Conservation (phyloP, 2,113 vertebrate species). For the Diadophis punctatus region DNA sequence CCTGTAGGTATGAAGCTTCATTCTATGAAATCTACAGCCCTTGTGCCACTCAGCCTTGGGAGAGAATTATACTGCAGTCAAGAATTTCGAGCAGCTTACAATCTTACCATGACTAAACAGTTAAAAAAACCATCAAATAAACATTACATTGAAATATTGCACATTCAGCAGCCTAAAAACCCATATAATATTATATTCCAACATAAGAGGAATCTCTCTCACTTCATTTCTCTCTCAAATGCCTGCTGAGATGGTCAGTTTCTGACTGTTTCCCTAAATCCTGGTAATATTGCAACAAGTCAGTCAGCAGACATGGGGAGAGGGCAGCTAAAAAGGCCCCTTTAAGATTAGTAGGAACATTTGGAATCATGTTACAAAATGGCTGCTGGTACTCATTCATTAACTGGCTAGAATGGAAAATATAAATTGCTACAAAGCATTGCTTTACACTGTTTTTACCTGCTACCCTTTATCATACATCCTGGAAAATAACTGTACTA, state of each 20-base stretch:
- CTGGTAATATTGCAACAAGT: not conserved
- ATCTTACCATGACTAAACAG: not conserved
- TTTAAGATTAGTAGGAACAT: not conserved
- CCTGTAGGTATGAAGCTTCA: fast-evolving
- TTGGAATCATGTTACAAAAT: not conserved
- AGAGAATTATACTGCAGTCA: fast-evolving
- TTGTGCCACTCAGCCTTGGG: fast-evolving
- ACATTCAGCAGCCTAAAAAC: not conserved
- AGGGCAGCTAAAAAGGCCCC: not conserved
- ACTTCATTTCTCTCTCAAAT: not conserved
- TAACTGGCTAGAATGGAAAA: not conserved
- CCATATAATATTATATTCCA: not conserved
- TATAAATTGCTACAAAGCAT: not conserved
- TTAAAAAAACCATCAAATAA: not conserved
- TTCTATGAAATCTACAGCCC: fast-evolving
- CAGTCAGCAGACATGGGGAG: not conserved
- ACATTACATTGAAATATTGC: not conserved
- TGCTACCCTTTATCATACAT: not conserved
- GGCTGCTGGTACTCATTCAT: not conserved
- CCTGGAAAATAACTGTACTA: not conserved
- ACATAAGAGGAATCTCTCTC: not conserved
- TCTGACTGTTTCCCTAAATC: not conserved
- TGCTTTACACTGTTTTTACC: not conserved
- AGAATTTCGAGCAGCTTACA: not conserved
- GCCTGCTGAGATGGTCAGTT: not conserved